Base-by-base conservation (phyloP, 2,888 invertebrate genomes). In the Choristoneura rosaceana region DNA sequence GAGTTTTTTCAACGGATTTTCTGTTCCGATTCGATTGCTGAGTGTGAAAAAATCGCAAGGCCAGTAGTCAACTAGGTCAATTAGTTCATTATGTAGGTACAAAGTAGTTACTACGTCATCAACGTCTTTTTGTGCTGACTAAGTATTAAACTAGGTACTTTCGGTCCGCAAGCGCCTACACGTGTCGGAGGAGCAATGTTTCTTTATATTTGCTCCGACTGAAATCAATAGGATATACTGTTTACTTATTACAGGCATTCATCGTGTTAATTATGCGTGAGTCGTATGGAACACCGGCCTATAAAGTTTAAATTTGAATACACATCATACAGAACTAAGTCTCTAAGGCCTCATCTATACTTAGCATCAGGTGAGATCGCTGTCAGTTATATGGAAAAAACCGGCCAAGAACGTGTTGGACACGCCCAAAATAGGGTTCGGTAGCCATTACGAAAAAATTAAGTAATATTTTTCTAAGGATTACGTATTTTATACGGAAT, bases 91-190 rank as follows among this genome's bases (percentile, higher is more conserved):
- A 4, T 2, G 55, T 55, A 25, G 3, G 55, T 10, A 4, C 25
- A 25, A 55, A 25, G 17, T 55, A 12, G 25, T 25, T 25, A 12
- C 55, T 25, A 12, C 12, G 55, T 55, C 55, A 55, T 55, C 55
- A 25, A 55, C 25, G 25, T 55, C 8, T 25, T 55, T 55, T 25
- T 25, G 25, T 4, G 55, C 55, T 25, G 55, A 55, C 55, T 55
- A 4, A 25, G 25, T 25, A 25, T 25, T 10, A 25, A 10, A 12
- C 12, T 50, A 17, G 25, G 25, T 25, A 25, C 25, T 45, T 43
- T 45, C 7, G 59, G 34, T 59, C 33, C 33, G 45, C 45, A 59
- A 33, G 67, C 67, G 67, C 67, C 67, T 67, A 17, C 9, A 45
- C 10, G 43, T 45, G 45, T 15, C 59, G 45, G n/a, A 12, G 15